phyloP scores from a whole-genome alignment of 2,888 invertebrate species.

The Gortyna flavago region DNA sequence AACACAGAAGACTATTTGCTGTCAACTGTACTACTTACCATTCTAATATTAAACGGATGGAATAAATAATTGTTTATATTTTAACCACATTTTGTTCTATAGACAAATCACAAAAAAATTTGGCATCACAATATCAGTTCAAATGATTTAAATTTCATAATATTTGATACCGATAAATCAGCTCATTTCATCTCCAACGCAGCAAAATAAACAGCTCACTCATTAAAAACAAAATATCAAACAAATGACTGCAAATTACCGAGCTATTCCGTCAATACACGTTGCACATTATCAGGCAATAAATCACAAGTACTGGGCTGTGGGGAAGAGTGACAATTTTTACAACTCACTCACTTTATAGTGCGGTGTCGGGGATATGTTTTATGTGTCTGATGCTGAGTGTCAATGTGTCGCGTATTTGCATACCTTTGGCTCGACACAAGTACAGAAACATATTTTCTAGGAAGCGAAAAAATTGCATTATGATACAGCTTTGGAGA shows the following conservation, averaged over 20 bases:
- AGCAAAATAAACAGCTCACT: slow-evolving; percentile 27
- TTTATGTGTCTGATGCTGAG: slow-evolving; percentile 69
- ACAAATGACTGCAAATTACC: slow-evolving; percentile 38
- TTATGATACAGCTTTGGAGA: not conserved
- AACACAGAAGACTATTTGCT: not conserved
- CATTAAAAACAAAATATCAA: slow-evolving; percentile 36
- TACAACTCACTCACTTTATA: slow-evolving; percentile 72
- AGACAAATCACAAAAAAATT: not conserved
- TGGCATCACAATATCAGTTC: not conserved
- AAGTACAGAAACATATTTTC: not conserved
- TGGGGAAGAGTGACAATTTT: slow-evolving; percentile 41
- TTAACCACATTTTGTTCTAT: not conserved
- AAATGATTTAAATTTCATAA: not conserved
- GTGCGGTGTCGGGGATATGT: slow-evolving; percentile 78
- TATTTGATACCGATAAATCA: slow-evolving; percentile 21
- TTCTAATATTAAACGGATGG: not conserved
- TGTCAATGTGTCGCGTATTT: slow-evolving; percentile 58
- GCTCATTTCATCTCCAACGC: slow-evolving; percentile 10
- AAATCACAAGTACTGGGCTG: slow-evolving; percentile 49
- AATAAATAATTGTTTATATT: no score
- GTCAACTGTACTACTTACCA: not conserved
- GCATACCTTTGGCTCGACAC: slow-evolving; percentile 36
- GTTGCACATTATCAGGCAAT: slow-evolving; percentile 52
- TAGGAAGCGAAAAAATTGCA: not conserved
- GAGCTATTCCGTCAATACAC: slow-evolving; percentile 39